Evolutionary conservation across 2,113 vertebrate species (phyloP).

Genomic region (Solea solea): DNA sequence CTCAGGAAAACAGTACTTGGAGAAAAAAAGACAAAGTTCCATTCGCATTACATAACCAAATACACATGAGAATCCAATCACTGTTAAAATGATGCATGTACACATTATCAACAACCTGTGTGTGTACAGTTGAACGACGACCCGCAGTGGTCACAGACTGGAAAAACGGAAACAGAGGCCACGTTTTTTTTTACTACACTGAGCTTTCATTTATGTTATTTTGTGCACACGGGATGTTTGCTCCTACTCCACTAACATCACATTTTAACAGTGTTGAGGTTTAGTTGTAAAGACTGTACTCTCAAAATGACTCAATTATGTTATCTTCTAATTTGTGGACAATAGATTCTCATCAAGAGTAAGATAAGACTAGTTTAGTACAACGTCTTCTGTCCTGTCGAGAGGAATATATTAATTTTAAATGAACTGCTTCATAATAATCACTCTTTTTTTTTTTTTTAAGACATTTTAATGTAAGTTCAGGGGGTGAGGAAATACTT

Average conservation of each 20-base stretch:
- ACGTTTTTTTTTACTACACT: background rate
- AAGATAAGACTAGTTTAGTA: background rate
- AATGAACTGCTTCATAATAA: no score
- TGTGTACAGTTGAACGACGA: background rate
- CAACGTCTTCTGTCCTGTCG: background rate
- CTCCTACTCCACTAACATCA: background rate
- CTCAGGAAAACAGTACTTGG: conserved; percentile 24
- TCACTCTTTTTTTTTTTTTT: no score
- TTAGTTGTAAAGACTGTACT: background rate
- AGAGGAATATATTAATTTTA: background rate
- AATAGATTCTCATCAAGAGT: background rate
- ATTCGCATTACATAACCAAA: conserved; percentile 9
- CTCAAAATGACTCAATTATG: no score
- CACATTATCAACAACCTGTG: conserved; percentile 2
- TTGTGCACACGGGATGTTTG: background rate
- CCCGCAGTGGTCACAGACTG: background rate
- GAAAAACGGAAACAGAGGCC: background rate
- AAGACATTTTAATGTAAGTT: no score
- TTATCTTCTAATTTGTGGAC: no score
- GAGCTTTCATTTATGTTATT: background rate
- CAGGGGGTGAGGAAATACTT: background rate
- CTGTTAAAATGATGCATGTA: conserved; percentile 24
- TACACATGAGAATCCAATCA: conserved; percentile 15
- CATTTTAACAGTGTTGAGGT: background rate
- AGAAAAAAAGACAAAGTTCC: conserved; percentile 5